Base-by-base conservation (phyloP, 2,888 invertebrate genomes). In the Eupithecia pulchellata region DNA sequence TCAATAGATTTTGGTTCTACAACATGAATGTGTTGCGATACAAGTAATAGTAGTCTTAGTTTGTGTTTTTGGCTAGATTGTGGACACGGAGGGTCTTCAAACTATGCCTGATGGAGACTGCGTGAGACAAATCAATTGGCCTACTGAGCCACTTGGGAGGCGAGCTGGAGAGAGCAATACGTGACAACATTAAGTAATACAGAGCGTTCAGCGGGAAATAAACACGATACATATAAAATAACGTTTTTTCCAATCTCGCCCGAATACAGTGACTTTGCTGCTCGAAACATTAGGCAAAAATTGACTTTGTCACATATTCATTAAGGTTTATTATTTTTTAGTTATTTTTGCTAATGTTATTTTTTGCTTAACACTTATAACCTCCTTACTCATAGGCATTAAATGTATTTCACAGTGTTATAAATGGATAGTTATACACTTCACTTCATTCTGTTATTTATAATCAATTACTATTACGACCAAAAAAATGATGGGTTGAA, bases 41-140 rank as follows among this genome's bases (percentile, higher is more conserved):
- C 11, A 52, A 52, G 52, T 52, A 25, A 52, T 52, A 25, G 11
- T 25, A 11, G 52, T 52, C 42, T 47, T 13, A 47, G 25, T 25
- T 52, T 20, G 20, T 47, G 20, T 11, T 4, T 11, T 11, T 47
- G 47, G 20, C 20, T 47, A 47, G 47, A 47, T 47, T 52, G 52
- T 25, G 25, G 20, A 20, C 11, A 47, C 47, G 47, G 11, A 47
- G 47, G 3, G 2, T 42, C 47, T 47, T 25, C 25, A 25, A 52
- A 25, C 52, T 25, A 4, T 52, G 60, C 30, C 62, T 13, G 34
- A 47, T 63, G 60, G 64, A 67, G 66, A 32, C 64, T 65, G 64
- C 64, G 58, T 52, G 63, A 57, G 60, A 70, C 65, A 74, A 75
- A 77, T 72, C 75, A 74, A 72, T 75, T 76, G 72, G 75, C 47